Evolutionary conservation across 1,140 invertebrate genomes (phyloP).

Genomic region (Bombus breviceps): DNA sequence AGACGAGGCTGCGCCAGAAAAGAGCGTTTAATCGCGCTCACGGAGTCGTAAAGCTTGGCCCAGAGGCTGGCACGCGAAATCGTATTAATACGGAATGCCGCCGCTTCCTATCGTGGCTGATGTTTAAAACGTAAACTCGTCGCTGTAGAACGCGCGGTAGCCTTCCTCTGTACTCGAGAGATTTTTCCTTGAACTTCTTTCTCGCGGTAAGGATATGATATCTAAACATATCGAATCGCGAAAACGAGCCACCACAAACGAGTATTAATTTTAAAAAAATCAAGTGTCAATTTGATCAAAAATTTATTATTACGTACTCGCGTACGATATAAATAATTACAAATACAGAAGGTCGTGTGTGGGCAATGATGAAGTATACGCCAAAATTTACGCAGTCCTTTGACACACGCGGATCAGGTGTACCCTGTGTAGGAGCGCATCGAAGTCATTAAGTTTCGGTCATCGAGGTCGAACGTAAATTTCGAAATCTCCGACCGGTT

Average conservation of each 20-base stretch:
- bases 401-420: neutral
- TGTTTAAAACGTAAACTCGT: conserved; percentile 59
- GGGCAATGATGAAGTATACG: conserved; percentile 1
- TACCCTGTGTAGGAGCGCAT: neutral
- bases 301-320: neutral
- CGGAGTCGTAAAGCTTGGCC: conserved; percentile 54
- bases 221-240: neutral
- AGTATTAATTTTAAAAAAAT: neutral
- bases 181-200: neutral
- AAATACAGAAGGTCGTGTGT: neutral
- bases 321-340: neutral
- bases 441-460: conserved; percentile 21
- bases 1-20: conserved; percentile 41
- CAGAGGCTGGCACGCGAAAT: conserved; percentile 36
- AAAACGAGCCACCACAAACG: neutral
- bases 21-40: conserved; percentile 48
- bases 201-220: no score
- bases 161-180: neutral
- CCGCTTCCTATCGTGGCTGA: conserved; percentile 46
- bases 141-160: neutral
- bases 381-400: neutral
- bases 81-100: conserved; percentile 63
- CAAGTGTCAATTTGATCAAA: neutral
- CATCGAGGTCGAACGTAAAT: conserved; percentile 27
- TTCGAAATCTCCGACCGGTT: conserved; percentile 18